Evolutionary conservation across 2,888 invertebrate species (phyloP).

Genomic region (Lasioglossum zephyrum): DNA sequence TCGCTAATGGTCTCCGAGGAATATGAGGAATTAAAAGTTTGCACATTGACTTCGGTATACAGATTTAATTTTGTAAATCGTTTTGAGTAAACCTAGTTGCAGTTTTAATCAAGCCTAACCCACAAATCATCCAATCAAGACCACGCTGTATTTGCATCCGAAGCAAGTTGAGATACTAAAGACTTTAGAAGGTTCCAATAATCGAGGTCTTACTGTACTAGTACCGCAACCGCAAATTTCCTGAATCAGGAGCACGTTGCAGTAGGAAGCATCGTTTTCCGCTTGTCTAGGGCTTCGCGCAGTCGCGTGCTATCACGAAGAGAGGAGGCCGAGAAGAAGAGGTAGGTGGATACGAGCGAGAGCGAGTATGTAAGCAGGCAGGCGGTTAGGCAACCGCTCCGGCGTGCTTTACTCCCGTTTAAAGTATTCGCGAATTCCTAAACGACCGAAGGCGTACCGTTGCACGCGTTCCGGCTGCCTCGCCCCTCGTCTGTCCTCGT

Average conservation of each 20-base stretch:
- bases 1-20: not conserved
- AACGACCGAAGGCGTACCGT: slow-evolving; percentile 69
- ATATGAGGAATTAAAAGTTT: not conserved
- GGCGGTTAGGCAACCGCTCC: not conserved
- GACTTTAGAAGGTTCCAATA: too few species aligned
- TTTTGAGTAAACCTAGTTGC: too few species aligned
- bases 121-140: too few species aligned
- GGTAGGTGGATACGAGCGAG: not conserved
- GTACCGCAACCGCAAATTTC: too few species aligned
- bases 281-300: not conserved
- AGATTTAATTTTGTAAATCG: too few species aligned
- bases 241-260: too few species aligned
- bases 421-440: slow-evolving; percentile 70
- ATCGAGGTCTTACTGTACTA: too few species aligned
- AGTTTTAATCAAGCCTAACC: too few species aligned
- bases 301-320: slow-evolving; percentile 14
- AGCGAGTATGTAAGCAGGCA: not conserved
- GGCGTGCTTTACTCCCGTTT: slow-evolving; percentile 64
- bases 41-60: too few species aligned
- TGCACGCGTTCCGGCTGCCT: slow-evolving; percentile 50
- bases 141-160: too few species aligned
- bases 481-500: slow-evolving; percentile 39
- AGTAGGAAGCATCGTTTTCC: not conserved
- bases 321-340: not conserved
- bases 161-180: too few species aligned